Percentiles rank a stretch among this genome's conserved stretches.
These are phyloP conservation scores for Anneissia japonica DNA, from an alignment of 35 echinoderm and acorn worm species.

Conservation along the genomic window DNA sequence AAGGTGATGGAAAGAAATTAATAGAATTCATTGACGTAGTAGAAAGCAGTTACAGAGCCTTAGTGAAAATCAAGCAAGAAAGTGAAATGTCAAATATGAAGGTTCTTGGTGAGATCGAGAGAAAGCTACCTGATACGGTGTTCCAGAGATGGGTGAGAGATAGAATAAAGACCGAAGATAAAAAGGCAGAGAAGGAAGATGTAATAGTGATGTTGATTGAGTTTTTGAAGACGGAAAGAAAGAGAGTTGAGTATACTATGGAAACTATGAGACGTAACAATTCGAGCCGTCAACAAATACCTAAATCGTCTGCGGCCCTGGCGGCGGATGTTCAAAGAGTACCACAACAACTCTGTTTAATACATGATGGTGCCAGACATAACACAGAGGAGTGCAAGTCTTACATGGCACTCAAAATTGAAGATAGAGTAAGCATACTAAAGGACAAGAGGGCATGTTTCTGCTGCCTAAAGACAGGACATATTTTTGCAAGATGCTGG, in stretches of 20 bases:
- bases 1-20: conserved; percentile 25
- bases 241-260: conserved; percentile 32
- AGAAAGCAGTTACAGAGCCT: conserved; percentile 24
- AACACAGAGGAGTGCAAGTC: neutral
- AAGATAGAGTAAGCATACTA: neutral
- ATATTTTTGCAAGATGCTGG: neutral
- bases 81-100: conserved; percentile 35
- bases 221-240: conserved; percentile 18
- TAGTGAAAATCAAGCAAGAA: conserved; percentile 9
- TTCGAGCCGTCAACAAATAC: too few species aligned
- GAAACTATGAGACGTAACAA: neutral
- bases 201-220: conserved; percentile 16
- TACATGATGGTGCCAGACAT: neutral
- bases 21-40: conserved; percentile 14
- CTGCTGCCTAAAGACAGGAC: neutral
- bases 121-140: conserved; percentile 1
- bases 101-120: conserved; percentile 37
- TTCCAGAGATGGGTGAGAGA: conserved; percentile 17
- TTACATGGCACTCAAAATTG: neutral
- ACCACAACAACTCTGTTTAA: neutral
- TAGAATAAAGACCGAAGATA: conserved; percentile 21
- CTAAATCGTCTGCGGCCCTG: neutral
- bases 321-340: neutral
- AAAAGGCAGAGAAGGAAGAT: conserved; percentile 13
- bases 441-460: neutral